Evolutionary conservation across 2,888 invertebrate species (phyloP), one percentile per base, ranked within the genome.

Genomic region (Deladenus siricidicola): DNA sequence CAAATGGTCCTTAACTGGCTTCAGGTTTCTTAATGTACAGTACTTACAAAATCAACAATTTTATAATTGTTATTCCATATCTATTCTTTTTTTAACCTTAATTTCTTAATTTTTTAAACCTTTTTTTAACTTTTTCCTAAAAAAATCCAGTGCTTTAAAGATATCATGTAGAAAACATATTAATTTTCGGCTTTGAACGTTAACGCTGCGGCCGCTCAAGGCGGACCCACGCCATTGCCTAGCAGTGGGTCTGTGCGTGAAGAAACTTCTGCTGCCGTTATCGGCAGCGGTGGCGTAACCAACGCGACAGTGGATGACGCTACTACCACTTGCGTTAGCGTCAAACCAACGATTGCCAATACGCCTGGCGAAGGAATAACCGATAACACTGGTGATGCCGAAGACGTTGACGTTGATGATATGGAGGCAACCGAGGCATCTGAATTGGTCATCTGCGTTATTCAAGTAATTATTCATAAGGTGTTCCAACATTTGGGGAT

Each of bases 1-100:
- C 73, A 74, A 59, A 75, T 77, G 62, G 78, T 78, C 8, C 70
- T 78, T 39, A 78, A 78, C 62, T 78, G 78, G 78, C 71, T 78
- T 17, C 78, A 78, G 69, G 77, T 78, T 45, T 50, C 49, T 53
- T 24, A 8, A 39, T 60, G 4, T 21, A n/a, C 29, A 14, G 19
- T 17, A 6, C 30, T 2, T 49, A 47, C 23, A 39, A 21, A 58
- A 28, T 29, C n/a, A 21, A 4, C 17, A 60, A 21, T 60, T 50
- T 4, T 30, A 21, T 43, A 2, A 6, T 53, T 45, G 6, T 39
- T 2, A 44, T 29, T 3, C 21, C 17, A 1, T 26, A 51, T 26
- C 23, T 14, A 51, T 28, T 3, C 19, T 4, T 29, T 21, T 3
- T 52, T 42, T 21, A 45, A 45, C 4, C 52, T 39, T 53, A 34